Base-by-base conservation (phyloP, 1,140 invertebrate genomes). In the Saccostrea echinata region DNA sequence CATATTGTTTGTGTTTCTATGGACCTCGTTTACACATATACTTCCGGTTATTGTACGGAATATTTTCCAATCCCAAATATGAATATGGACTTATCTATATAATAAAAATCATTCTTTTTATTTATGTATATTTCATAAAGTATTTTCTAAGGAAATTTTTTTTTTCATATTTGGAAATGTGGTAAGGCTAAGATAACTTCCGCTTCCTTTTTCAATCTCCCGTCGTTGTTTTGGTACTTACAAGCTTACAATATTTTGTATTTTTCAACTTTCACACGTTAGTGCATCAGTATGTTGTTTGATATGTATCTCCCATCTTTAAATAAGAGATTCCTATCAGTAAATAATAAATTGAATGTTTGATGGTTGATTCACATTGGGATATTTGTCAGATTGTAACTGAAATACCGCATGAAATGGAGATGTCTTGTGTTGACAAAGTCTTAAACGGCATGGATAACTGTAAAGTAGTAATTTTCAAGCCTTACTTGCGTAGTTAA, bases 141-240 rank as follows among this genome's bases (percentile, higher is more conserved):
- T 86, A 53, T 53, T n/a, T 84, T 30, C 9, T 24, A 3, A 27
- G 1, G n/a, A 71, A n/a, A 9, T 6, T 43, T 43, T n/a, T 43
- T 43, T 43, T 43, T 8, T 43, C 43, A 43, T 43, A 33, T 64
- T 35, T n/a, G 82, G 52, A 43, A 81, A 88, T 84, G 64, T 84
- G 87, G 87, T 85, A 85, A 57, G 18, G 11, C 16, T 3, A 57
- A 61, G 0, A 51, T 0, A 11, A 85, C 35, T 85, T 88, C 87
- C 87, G 87, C 53, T 88, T 88, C 87, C 87, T 88, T 88, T 88
- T 88, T 85, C 84, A 81, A 53, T 21, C 81, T 87, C 68, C 80
- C 76, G 30, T 27, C 57, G 84, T 84, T 88, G 61, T 81, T 68
- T 35, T 71, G 55, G 33, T 35, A 53, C 21, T 80, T n/a, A 35